Conservation (phyloP, 1,140 invertebrate genomes). For the Arion vulgaris region DNA sequence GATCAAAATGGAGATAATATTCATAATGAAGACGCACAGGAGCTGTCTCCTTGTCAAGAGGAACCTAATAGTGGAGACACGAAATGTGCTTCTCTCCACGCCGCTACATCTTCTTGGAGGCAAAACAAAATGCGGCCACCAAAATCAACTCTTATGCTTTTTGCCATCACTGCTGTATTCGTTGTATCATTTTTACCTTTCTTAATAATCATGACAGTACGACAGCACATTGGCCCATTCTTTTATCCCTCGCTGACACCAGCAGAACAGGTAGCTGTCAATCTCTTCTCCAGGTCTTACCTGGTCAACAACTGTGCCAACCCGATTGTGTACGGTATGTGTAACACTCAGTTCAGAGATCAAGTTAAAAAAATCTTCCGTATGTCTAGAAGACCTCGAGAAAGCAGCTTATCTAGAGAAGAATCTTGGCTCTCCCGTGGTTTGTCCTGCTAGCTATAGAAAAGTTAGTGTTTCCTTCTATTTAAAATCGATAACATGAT, state of each 20-base stretch:
- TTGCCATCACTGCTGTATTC: constrained; percentile 60
- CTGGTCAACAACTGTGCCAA: constrained; percentile 60
- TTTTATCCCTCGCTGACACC: constrained; percentile 41
- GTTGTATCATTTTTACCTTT: constrained; percentile 65
- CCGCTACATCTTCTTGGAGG: neutral
- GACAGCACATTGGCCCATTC: constrained; percentile 29
- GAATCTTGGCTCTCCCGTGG: neutral
- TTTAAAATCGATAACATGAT: too few relatives aligned
- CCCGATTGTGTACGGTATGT: constrained; percentile 59
- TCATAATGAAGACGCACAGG: neutral
- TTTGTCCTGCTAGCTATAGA: neutral
- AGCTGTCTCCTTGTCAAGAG: neutral
- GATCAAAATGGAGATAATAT: neutral
- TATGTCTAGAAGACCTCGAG: neutral
- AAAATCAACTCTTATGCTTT: constrained; percentile 58
- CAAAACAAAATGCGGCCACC: constrained; percentile 5
- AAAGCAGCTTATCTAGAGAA: neutral
- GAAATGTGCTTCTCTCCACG: neutral
- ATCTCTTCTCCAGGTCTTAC: constrained; percentile 58
- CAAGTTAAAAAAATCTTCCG: constrained; percentile 46
- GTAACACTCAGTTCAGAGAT: constrained; percentile 54
- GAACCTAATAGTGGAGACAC: neutral
- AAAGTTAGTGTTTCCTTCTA: neutral
- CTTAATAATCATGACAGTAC: constrained; percentile 51
- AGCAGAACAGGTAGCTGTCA: constrained; percentile 44